These are phyloP conservation scores for Micrastur ruficollis DNA, from an alignment of 2,797 vertebrate species.

Conservation along the genomic window DNA sequence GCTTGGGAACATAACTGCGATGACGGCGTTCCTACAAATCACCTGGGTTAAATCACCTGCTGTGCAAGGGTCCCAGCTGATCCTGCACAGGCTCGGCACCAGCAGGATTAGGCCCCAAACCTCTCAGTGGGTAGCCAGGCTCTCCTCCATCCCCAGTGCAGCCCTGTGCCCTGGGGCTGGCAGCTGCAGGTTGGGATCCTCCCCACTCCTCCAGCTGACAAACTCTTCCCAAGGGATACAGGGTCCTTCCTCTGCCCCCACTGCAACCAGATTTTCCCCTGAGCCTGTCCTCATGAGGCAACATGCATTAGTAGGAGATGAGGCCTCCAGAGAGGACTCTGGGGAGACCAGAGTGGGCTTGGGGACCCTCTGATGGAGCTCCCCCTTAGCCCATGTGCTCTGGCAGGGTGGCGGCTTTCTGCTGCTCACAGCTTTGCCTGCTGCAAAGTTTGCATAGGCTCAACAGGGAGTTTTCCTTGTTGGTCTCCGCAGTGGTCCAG, in stretches of 20 bases:
- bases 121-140: background rate
- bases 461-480: fast-evolving
- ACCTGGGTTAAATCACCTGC: background rate
- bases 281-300: background rate
- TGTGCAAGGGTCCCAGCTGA: background rate
- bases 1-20: fast-evolving
- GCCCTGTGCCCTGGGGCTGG: background rate
- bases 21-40: background rate
- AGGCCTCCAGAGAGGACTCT: background rate
- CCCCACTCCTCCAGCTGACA: background rate
- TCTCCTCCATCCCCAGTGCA: background rate
- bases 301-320: background rate
- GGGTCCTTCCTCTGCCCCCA: background rate
- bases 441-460: background rate
- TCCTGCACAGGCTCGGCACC: background rate
- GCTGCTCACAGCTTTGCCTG: background rate
- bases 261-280: background rate
- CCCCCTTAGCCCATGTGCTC: fast-evolving
- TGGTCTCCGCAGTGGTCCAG: background rate
- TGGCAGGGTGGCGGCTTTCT: background rate
- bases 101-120: background rate
- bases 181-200: background rate
- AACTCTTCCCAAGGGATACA: background rate
- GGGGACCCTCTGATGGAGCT: background rate
- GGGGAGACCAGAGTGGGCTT: background rate